Conservation (phyloP, 37 sponge, comb jelly and placozoan species). For the Geodia barretti region DNA sequence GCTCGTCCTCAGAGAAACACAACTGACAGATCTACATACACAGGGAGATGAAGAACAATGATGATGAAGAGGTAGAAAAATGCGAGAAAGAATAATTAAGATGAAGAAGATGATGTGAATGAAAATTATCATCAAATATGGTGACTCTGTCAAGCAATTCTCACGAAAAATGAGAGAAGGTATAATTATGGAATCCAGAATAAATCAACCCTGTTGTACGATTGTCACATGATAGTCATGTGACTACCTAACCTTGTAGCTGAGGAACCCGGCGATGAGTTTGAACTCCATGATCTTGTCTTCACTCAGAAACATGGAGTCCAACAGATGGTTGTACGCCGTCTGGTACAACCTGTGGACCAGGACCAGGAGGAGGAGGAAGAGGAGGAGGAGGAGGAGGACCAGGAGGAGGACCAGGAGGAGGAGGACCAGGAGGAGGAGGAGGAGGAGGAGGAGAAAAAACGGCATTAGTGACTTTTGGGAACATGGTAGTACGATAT, state of each 20-base stretch:
- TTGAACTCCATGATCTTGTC: conserved; percentile 83
- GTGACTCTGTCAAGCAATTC: too few relatives aligned
- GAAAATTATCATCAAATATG: too few relatives aligned
- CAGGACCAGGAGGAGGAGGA: neutral
- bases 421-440: neutral
- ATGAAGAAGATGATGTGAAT: too few relatives aligned
- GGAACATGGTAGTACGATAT: too few relatives aligned
- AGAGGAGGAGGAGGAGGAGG: neutral
- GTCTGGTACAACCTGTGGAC: conserved; percentile 60
- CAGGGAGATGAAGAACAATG: too few relatives aligned
- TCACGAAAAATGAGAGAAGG: too few relatives aligned
- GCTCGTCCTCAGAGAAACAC: conserved; percentile 66
- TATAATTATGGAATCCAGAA: too few relatives aligned
- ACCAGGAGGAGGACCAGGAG: neutral
- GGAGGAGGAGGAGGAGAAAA: neutral
- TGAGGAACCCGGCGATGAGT: conserved; percentile 83
- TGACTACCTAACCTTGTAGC: conserved; percentile 72
- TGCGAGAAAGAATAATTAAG: too few relatives aligned
- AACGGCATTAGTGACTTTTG: neutral
- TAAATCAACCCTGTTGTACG: too few relatives aligned
- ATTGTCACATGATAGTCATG: too few relatives aligned
- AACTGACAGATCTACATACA: conserved; percentile 88
- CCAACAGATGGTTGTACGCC: conserved; percentile 67
- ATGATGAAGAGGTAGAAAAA: too few relatives aligned
- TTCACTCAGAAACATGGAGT: conserved; percentile 56